These are phyloP conservation scores for Strix occidentalis DNA, from an alignment of 2,797 vertebrate species.

Conservation along the genomic window DNA sequence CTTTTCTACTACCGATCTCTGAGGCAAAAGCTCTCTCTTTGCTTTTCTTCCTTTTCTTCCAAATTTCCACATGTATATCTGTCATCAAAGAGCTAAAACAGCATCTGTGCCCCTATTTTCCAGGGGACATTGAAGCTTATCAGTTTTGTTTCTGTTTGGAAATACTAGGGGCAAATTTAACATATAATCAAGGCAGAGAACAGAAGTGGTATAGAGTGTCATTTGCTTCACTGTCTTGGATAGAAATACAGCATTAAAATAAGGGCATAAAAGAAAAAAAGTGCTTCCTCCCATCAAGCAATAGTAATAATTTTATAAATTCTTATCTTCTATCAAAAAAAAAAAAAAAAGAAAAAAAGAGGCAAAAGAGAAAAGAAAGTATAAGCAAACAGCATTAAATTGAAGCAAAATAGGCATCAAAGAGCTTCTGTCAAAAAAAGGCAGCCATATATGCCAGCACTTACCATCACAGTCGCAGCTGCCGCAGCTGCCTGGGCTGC, in stretches of 20 bases:
- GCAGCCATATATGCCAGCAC: conserved; percentile 71
- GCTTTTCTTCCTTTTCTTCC: conserved; percentile 30
- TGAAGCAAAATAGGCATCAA: conserved; percentile 47
- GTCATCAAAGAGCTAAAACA: conserved; percentile 31
- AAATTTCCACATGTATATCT: conserved; percentile 41
- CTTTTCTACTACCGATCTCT: background rate
- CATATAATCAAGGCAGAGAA: conserved; percentile 34
- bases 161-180: conserved; percentile 21
- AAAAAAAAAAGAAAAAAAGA: background rate
- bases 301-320: conserved; percentile 27
- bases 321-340: background rate
- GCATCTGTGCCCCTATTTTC: background rate
- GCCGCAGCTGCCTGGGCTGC: conserved; percentile 90
- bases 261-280: conserved; percentile 30
- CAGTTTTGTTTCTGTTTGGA: conserved; percentile 11
- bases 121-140: background rate
- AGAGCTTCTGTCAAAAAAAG: conserved; percentile 43
- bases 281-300: conserved; percentile 57
- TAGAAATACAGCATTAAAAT: conserved; percentile 70
- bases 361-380: conserved; percentile 52
- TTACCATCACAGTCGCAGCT: conserved; percentile 87
- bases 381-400: conserved; percentile 38
- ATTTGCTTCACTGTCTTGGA: conserved; percentile 51
- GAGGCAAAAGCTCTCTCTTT: background rate
- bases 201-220: conserved; percentile 14